Conservation (phyloP, 2,113 vertebrate genomes). For the Tetrax tetrax region DNA sequence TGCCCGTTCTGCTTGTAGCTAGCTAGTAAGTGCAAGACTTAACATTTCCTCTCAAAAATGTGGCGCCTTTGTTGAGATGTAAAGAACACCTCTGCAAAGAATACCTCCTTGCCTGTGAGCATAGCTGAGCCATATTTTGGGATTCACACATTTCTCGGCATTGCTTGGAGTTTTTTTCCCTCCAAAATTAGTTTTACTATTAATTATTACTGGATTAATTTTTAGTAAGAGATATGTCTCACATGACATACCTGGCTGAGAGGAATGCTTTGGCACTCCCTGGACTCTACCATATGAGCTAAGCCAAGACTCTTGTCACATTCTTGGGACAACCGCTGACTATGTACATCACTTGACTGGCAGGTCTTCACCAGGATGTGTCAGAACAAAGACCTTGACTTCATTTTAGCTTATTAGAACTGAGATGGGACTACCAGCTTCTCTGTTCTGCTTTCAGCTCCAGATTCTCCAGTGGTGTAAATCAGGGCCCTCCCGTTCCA, state of each 20-base stretch:
- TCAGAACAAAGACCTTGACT: background rate
- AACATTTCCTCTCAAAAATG: background rate
- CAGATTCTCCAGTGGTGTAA: background rate
- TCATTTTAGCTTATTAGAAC: background rate
- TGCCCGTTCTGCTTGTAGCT: background rate
- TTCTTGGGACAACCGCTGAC: background rate
- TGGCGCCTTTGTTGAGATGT: background rate
- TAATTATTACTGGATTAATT: background rate
- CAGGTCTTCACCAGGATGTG: background rate
- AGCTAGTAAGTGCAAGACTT: background rate
- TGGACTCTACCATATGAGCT: background rate
- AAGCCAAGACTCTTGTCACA: background rate
- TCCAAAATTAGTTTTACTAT: background rate
- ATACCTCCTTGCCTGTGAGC: background rate
- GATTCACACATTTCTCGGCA: background rate
- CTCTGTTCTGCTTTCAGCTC: background rate
- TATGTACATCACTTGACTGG: background rate
- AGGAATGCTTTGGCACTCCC: background rate
- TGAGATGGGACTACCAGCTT: background rate
- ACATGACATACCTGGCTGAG: background rate
- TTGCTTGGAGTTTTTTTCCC: fast-evolving
- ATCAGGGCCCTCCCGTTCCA: background rate
- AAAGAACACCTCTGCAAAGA: background rate
- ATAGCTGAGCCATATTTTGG: background rate
- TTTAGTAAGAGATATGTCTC: background rate